Conservation (phyloP, 64 coral and sea anemone genomes). For the Acropora tenuis region DNA sequence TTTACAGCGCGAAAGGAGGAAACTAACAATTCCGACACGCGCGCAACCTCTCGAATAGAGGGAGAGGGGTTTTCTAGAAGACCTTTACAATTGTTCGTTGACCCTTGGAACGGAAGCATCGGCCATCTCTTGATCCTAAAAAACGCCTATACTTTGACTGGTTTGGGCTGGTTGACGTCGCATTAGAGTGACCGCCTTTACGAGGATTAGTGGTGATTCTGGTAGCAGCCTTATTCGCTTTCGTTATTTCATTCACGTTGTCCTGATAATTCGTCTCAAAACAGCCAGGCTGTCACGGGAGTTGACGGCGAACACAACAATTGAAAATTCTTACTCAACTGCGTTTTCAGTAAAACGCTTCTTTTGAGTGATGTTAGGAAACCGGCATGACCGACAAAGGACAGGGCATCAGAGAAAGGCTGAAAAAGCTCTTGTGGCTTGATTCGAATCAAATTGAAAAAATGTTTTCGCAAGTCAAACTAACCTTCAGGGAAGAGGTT, state of each 20-base stretch:
- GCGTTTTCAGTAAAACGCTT: not conserved
- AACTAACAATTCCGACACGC: too few species aligned
- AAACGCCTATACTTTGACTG: too few species aligned
- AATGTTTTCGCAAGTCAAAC: too few species aligned
- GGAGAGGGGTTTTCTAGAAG: too few species aligned
- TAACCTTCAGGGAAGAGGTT: too few species aligned
- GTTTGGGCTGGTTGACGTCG: conserved; percentile 52
- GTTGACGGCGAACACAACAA: conserved; percentile 27
- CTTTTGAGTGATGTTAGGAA: conserved; percentile 49
- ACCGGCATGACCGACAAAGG: conserved; percentile 57
- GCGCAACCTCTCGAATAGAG: too few species aligned
- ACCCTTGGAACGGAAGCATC: too few species aligned
- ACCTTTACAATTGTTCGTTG: too few species aligned
- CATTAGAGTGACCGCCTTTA: not conserved
- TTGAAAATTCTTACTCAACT: conserved; percentile 20
- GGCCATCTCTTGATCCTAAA: too few species aligned
- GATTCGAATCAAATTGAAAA: not conserved
- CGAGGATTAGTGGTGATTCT: too few species aligned
- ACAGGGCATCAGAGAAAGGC: conserved; percentile 43
- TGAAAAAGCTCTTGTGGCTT: conserved; percentile 20
- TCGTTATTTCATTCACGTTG: conserved; percentile 44
- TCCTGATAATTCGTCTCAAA: conserved; percentile 55
- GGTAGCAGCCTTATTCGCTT: conserved; percentile 2
- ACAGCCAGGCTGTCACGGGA: conserved; percentile 29
- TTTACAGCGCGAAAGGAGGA: too few species aligned